Percentiles rank a stretch among this genome's conserved stretches.
These are phyloP conservation scores for Papilio elwesi DNA, from an alignment of 2,888 invertebrate genomes.

Conservation along the genomic window DNA sequence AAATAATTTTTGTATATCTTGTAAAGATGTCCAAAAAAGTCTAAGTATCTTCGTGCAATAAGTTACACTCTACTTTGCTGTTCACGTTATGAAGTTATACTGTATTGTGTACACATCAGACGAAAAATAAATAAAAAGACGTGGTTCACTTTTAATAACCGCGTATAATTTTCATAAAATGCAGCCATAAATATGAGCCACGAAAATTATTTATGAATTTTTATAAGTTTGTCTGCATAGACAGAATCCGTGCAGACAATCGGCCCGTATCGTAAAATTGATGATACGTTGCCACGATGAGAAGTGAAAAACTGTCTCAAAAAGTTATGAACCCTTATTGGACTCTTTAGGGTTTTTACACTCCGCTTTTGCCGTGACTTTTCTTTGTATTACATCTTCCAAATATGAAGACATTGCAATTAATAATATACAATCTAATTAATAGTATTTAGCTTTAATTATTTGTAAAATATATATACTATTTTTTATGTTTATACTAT, in stretches of 20 bases:
- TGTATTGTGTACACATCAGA: neutral
- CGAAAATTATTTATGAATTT: slow-evolving; percentile 24
- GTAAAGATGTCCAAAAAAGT: too few relatives aligned
- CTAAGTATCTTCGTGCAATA: too few relatives aligned
- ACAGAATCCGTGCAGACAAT: slow-evolving; percentile 25
- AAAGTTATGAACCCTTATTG: slow-evolving; percentile 21
- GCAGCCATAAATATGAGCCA: slow-evolving; percentile 11
- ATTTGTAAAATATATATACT: too few relatives aligned
- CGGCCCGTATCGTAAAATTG: slow-evolving; percentile 26
- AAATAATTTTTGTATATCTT: too few relatives aligned
- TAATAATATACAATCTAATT: too few relatives aligned
- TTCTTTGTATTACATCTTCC: neutral
- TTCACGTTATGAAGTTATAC: too few relatives aligned
- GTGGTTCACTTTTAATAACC: slow-evolving; percentile 7
- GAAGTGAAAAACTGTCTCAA: slow-evolving; percentile 24
- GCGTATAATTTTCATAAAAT: slow-evolving; percentile 15
- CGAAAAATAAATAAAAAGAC: neutral
- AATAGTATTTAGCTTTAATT: too few relatives aligned
- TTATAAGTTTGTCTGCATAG: slow-evolving; percentile 20
- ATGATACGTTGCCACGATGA: slow-evolving; percentile 22
- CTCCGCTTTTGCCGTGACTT: neutral
- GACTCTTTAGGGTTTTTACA: slow-evolving; percentile 7
- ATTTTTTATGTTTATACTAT: too few relatives aligned
- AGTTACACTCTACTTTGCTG: neutral
- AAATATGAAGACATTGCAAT: neutral